Base-by-base conservation (phyloP, 2,797 vertebrate genomes). In the Todus mexicanus region DNA sequence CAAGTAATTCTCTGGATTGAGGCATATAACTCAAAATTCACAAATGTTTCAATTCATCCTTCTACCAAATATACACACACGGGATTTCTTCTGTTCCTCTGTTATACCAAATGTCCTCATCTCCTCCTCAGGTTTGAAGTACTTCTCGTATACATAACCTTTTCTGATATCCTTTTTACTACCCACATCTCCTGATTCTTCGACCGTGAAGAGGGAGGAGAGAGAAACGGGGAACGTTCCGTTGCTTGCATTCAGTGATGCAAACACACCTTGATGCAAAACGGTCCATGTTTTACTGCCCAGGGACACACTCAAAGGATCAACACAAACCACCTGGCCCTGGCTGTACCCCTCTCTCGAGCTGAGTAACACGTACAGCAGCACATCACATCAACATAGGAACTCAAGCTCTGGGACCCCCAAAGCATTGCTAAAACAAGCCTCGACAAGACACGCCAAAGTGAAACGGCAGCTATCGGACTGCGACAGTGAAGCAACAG, bases 381-480 rank as follows among this genome's bases (percentile, higher is more conserved):
- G 75, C 71, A 78, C 15, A 21, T 81, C 84, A 93, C 60, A 92
- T 94, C 87, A 97, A 81, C 91, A 89, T 86, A 89, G 0, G 11
- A 96, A 96, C 97, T 95, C 78, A 95, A 89, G 72, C 81, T 93
- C 66, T 84, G 68, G 70, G 92, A 87, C 1, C 22, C 89, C 35
- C 9, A 74, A 88, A 93, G 84, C 63, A 88, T 75, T 33, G 3
- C 95, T 96, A 91, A 91, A 97, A 95, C 61, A 91, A 91, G 51
- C 37, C 86, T 95, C 40, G 61, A 90, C 72, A 95, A 91, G 89
- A 89, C 65, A 53, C 1, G 48, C 80, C 72, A 53, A 68, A 93
- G 84, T n/a, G 64, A 91, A 96, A 92, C 13, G 60, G 84, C 73
- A 93, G 84, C 89, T 73, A 60, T 54, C 33, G 65, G 87, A 88